Evolutionary conservation across 2,888 invertebrate genomes (phyloP).

Genomic region (Hoplodrina ambigua): DNA sequence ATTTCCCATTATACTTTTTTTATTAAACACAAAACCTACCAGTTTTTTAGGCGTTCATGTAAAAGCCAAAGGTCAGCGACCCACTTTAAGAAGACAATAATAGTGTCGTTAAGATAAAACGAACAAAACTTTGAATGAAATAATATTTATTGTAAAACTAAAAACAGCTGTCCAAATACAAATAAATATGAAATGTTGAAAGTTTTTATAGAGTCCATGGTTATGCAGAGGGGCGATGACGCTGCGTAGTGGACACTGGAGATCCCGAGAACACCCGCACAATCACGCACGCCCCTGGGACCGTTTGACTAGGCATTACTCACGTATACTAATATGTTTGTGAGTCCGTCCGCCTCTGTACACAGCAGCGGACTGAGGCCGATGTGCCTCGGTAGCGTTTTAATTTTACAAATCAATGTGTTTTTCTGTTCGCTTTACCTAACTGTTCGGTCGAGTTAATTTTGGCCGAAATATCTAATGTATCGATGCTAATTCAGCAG

Average conservation of each 20-base stretch:
- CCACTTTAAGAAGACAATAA: constrained; percentile 25
- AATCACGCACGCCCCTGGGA: constrained; percentile 83
- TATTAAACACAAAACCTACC: constrained; percentile 34
- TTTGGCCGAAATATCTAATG: not conserved
- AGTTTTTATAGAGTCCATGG: constrained; percentile 59
- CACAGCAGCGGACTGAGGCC: constrained; percentile 67
- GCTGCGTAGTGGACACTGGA: constrained; percentile 69
- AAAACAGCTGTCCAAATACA: constrained; percentile 51
- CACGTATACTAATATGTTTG: constrained; percentile 87
- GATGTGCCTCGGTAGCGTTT: constrained; percentile 33
- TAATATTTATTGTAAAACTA: constrained; percentile 42
- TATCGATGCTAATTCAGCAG: not conserved
- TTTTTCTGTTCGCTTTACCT: not conserved
- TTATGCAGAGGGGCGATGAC: constrained; percentile 68
- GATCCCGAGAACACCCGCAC: constrained; percentile 79
- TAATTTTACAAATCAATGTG: constrained; percentile 49
- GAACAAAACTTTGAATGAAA: constrained; percentile 2
- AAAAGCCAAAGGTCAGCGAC: constrained; percentile 40
- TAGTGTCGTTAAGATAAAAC: constrained; percentile 30
- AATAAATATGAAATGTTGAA: constrained; percentile 57
- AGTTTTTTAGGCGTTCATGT: constrained; percentile 20
- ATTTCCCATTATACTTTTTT: constrained; percentile 33
- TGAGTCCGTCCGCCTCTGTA: constrained; percentile 71
- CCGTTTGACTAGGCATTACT: constrained; percentile 85
- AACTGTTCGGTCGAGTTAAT: not conserved